A percentile compares a stretch with the other conserved stretches of the same genome.
Evolutionary conservation across 2,113 vertebrate species (phyloP).

Genomic region (Hydrochoerus hydrochaeris): DNA sequence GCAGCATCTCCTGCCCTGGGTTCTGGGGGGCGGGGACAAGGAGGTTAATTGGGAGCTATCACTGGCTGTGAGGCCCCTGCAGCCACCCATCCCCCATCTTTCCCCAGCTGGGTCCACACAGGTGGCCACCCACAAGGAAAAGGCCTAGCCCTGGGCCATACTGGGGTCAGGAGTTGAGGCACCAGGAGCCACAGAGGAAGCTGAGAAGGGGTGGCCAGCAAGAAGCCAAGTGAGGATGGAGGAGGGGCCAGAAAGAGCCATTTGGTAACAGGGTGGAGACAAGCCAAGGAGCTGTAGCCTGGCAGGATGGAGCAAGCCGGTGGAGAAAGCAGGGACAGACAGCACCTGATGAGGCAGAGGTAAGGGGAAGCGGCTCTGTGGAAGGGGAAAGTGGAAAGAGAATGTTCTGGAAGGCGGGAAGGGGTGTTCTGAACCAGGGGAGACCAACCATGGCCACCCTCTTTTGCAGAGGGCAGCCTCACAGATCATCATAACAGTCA

Average conservation of each 20-base stretch:
- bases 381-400: not conserved
- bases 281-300: not conserved
- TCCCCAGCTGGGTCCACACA: not conserved
- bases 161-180: not conserved
- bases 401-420: not conserved
- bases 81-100: fast-evolving
- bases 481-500: not conserved
- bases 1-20: not conserved
- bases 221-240: not conserved
- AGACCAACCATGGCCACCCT: fast-evolving
- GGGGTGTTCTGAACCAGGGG: not conserved
- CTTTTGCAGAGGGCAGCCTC: not conserved
- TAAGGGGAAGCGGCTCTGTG: too few species aligned
- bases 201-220: not conserved
- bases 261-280: not conserved
- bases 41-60: not conserved
- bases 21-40: not conserved
- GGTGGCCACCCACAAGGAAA: not conserved
- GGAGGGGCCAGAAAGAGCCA: not conserved
- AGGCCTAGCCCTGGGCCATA: not conserved
- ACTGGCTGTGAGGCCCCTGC: fast-evolving
- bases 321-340: too few species aligned
- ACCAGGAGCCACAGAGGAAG: not conserved
- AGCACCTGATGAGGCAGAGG: not conserved
- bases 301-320: not conserved